Conservation (phyloP, 2,888 invertebrate species). For the Phortica okadai region DNA sequence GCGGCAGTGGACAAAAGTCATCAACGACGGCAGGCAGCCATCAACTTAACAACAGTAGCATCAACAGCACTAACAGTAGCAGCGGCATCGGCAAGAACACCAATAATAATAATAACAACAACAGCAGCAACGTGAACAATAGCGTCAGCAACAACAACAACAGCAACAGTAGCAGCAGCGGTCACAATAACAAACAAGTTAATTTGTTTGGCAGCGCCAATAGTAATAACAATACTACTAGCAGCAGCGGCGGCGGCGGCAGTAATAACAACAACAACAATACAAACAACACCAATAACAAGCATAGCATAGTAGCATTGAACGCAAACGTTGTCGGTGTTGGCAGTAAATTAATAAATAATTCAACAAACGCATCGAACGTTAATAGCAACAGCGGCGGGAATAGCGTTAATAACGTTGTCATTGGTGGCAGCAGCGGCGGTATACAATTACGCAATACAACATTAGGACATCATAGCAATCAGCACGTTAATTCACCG, state of each 20-base stretch:
- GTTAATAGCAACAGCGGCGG: conserved; percentile 12
- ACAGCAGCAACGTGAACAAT: conserved; percentile 53
- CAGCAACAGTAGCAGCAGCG: conserved; percentile 36
- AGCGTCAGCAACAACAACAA: conserved; percentile 30
- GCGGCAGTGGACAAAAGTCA: conserved; percentile 53
- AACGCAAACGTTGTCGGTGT: conserved; percentile 31
- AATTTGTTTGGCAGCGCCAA: conserved; percentile 35
- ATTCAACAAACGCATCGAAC: conserved; percentile 57
- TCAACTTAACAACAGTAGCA: conserved; percentile 50
- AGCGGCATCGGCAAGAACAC: conserved; percentile 56
- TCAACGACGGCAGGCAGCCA: conserved; percentile 45
- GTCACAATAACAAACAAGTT: conserved; percentile 27
- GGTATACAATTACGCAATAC: conserved; percentile 47
- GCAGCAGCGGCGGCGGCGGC: conserved; percentile 51
- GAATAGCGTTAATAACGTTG: conserved; percentile 25
- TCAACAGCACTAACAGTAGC: conserved; percentile 53
- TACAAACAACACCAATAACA: background rate
- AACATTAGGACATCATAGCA: conserved; percentile 23
- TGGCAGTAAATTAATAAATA: conserved; percentile 63
- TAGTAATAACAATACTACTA: conserved; percentile 44
- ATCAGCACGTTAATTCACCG: conserved; percentile 75
- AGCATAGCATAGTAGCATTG: background rate
- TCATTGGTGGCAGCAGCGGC: conserved; percentile 27
- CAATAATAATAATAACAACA: conserved; percentile 54
- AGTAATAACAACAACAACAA: conserved; percentile 59